Conservation (phyloP, 2,888 invertebrate species). For the Tipula unca region DNA sequence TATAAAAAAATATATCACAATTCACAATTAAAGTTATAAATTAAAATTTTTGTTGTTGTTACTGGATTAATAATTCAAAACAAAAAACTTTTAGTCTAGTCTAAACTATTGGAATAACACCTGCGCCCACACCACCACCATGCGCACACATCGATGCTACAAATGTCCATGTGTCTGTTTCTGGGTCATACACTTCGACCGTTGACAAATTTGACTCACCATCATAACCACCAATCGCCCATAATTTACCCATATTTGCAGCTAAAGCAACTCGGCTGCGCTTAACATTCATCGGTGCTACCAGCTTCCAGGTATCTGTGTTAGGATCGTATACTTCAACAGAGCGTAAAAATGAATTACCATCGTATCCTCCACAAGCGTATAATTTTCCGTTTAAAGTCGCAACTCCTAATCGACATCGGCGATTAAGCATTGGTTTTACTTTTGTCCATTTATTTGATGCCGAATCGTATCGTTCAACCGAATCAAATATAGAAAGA, state of each 20-base stretch:
- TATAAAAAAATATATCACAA: neutral
- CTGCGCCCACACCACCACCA: slow-evolving; percentile 85
- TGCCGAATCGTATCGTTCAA: slow-evolving; percentile 70
- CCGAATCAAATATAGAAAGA: slow-evolving; percentile 76
- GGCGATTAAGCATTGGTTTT: slow-evolving; percentile 68
- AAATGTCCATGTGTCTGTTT: slow-evolving; percentile 61
- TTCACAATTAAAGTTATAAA: neutral
- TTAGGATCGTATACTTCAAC: slow-evolving; percentile 74
- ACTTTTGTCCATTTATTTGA: slow-evolving; percentile 65
- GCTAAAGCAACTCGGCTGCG: slow-evolving; percentile 73
- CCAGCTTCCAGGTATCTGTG: slow-evolving; percentile 65
- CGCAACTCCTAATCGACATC: slow-evolving; percentile 76
- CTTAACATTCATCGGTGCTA: slow-evolving; percentile 74
- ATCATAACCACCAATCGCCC: slow-evolving; percentile 69
- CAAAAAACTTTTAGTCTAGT: neutral
- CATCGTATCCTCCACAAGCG: slow-evolving; percentile 80
- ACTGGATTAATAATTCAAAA: neutral
- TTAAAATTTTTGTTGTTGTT: neutral
- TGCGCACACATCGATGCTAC: slow-evolving; percentile 74
- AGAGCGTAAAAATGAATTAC: slow-evolving; percentile 68
- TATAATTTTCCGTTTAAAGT: slow-evolving; percentile 73
- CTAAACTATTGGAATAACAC: slow-evolving; percentile 55
- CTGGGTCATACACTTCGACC: slow-evolving; percentile 77
- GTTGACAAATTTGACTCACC: slow-evolving; percentile 72
- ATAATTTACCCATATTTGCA: slow-evolving; percentile 74